Percentiles rank a stretch among this genome's conserved stretches.
Conservation (phyloP, 2,113 vertebrate species). For the Ctenomys sociabilis region DNA sequence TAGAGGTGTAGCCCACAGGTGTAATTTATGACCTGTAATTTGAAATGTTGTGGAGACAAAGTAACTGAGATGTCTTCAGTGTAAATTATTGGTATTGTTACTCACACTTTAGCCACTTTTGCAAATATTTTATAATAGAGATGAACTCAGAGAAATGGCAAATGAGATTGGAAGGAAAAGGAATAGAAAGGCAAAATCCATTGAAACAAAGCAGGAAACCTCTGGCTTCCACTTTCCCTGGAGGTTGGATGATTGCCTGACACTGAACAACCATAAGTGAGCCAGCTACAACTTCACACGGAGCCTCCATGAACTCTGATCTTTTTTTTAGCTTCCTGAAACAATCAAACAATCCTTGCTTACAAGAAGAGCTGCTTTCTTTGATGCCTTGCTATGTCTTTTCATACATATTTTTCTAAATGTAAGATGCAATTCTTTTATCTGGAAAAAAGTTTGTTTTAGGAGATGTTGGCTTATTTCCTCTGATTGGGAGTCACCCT, state of each 20-base stretch:
- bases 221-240: not conserved
- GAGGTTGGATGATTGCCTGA: not conserved
- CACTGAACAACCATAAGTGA: not conserved
- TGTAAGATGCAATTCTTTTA: not conserved
- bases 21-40: not conserved
- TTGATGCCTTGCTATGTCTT: not conserved
- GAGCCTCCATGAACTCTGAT: not conserved
- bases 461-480: not conserved
- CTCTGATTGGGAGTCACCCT: not conserved
- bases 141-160: conserved; percentile 7
- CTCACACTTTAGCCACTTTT: not conserved
- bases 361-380: not conserved
- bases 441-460: not conserved
- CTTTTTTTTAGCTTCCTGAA: conserved; percentile 3
- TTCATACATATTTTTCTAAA: not conserved
- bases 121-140: conserved; percentile 9
- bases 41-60: not conserved
- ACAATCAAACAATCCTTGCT: conserved; percentile 28
- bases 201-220: not conserved
- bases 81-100: not conserved
- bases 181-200: not conserved
- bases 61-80: not conserved
- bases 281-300: not conserved
- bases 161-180: not conserved
- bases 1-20: not conserved